These are phyloP conservation scores for Tetramorium bicarinatum DNA, from an alignment of 2,888 invertebrate species.

Conservation along the genomic window DNA sequence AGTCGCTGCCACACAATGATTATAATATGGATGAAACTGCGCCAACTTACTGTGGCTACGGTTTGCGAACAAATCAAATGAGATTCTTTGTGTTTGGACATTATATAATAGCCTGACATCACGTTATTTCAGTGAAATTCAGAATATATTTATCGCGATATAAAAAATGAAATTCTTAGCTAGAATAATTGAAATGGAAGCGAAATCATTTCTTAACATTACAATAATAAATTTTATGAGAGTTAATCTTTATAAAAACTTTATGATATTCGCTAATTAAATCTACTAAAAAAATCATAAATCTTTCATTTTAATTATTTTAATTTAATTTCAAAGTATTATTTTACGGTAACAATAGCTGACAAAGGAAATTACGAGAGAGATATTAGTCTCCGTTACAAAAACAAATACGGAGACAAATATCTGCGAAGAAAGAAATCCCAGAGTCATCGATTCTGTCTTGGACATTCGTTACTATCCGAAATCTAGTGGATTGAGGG, in stretches of 20 bases:
- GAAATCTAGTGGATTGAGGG: conserved; percentile 71
- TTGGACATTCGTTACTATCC: conserved; percentile 69
- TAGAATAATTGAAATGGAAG: neutral
- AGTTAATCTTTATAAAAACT: neutral
- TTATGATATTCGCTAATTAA: neutral
- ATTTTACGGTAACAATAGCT: neutral
- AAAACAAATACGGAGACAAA: conserved; percentile 64
- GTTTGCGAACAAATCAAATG: neutral
- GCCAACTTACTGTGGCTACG: neutral
- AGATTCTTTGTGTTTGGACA: conserved; percentile 7
- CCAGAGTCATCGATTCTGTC: conserved; percentile 61
- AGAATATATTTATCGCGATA: neutral
- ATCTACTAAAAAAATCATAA: neutral
- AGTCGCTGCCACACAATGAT: conserved; percentile 53
- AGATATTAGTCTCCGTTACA: conserved; percentile 60
- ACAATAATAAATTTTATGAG: neutral
- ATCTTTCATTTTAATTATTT: neutral
- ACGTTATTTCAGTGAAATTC: conserved; percentile 2
- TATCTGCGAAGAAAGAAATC: conserved; percentile 51
- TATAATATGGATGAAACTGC: conserved; percentile 35
- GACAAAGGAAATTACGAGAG: neutral
- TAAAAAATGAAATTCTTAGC: neutral
- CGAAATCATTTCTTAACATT: neutral
- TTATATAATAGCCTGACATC: conserved; percentile 1
- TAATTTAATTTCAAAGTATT: conserved; percentile 4